Evolutionary conservation across 2,113 vertebrate species (phyloP), one percentile per base, ranked within the genome.

Genomic region (Forbesichthys papilliferus): DNA sequence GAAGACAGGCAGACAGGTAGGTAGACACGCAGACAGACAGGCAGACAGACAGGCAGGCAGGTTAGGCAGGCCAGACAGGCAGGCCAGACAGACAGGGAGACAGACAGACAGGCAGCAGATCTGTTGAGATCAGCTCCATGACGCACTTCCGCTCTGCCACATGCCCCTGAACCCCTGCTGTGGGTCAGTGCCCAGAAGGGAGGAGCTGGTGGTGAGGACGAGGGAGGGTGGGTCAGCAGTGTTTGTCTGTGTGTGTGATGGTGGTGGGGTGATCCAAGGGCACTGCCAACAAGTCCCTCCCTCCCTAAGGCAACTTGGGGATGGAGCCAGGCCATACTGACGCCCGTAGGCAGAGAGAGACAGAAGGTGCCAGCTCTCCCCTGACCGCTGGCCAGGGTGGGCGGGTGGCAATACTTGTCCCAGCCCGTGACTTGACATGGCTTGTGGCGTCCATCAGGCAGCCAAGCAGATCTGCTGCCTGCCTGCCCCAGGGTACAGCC

Each of bases 91-190:
- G 27, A 2, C 27, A 27, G 27, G 27, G 0, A 20, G 20, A 20
- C 20, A 27, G 27, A 27, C 84, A 79, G 78, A 74, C 73, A 79
- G 79, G 79, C 80, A 81, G 67, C 66, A 83, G 87, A 86, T 85
- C 85, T 87, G 87, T 87, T 72, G 47, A 70, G 36, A 78, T 67
- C 46, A 74, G 84, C 83, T 80, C 84, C 63, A 72, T 91, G 92
- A 92, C 87, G 86, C 89, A 92, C 88, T 85, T 91, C 36, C 36
- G 53, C 83, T 84, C 74, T 66, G 77, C 83, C 91, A 91, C 91
- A 88, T 91, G 89, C 52, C 36, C 36, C 36, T 5, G 5, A 8
- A 1, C 36, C 36, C 4, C 36, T 42, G 36, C 36, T 42, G 59
- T 57, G 74, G 86, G 81, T 86, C 83, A 82, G 80, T 27, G 61